These are phyloP conservation scores for Bubo blakistoni DNA, from an alignment of 2,113 vertebrate genomes.

Conservation along the genomic window DNA sequence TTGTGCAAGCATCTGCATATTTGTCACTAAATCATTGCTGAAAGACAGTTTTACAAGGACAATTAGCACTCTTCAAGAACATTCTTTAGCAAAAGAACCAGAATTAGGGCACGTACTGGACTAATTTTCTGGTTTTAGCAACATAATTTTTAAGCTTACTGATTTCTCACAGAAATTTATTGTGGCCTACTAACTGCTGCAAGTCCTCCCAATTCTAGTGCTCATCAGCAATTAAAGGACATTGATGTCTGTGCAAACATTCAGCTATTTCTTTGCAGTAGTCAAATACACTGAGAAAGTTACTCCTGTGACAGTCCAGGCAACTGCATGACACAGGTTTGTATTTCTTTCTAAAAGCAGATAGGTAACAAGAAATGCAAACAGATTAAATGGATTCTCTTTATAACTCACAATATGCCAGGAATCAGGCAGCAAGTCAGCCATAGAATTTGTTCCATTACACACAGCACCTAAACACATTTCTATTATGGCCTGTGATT, in stretches of 20 bases:
- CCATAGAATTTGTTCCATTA: not conserved
- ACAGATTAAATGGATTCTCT: not conserved
- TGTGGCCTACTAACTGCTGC: not conserved
- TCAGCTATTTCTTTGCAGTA: not conserved
- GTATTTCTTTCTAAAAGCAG: not conserved
- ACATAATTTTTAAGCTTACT: not conserved
- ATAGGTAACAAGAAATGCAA: not conserved
- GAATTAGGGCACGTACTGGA: not conserved
- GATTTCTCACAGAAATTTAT: not conserved
- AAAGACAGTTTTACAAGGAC: not conserved
- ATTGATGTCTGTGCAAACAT: not conserved
- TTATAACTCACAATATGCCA: not conserved
- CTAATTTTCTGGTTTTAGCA: not conserved
- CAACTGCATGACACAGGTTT: not conserved
- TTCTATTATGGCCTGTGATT: not conserved
- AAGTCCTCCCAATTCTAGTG: not conserved
- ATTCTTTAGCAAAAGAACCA: not conserved
- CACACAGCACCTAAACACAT: not conserved
- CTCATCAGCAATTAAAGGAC: not conserved
- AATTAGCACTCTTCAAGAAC: not conserved
- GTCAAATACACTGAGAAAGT: not conserved
- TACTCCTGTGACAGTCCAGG: not conserved
- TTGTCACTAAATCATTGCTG: not conserved
- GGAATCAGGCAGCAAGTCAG: not conserved
- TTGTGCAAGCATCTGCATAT: not conserved